Evolutionary conservation across 2,888 invertebrate species (phyloP).

Genomic region (Gryllus longicercus): DNA sequence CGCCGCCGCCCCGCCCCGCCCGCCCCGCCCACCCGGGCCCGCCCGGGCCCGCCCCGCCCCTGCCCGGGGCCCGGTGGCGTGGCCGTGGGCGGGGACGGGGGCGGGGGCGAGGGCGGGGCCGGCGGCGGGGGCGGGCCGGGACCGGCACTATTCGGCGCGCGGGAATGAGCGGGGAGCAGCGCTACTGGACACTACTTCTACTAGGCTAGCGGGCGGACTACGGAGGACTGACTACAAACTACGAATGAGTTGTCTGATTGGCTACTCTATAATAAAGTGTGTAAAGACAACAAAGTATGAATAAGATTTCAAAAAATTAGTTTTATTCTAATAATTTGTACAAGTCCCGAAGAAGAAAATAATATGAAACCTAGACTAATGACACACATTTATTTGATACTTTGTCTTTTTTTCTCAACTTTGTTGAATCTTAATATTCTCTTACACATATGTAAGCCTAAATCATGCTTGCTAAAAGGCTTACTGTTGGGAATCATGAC

Average conservation of each 20-base stretch:
- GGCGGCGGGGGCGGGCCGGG: background rate
- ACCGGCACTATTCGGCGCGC: background rate
- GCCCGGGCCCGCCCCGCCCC: too few species aligned
- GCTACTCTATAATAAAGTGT: slow-evolving; percentile 19
- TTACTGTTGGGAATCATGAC: background rate
- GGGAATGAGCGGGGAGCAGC: slow-evolving; percentile 17
- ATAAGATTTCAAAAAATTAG: slow-evolving; percentile 35
- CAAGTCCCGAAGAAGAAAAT: slow-evolving; percentile 19
- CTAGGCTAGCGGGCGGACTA: slow-evolving; percentile 20
- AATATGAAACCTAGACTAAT: slow-evolving; percentile 20
- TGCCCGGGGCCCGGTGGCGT: too few species aligned
- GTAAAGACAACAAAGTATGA: slow-evolving; percentile 36
- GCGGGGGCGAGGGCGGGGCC: too few species aligned
- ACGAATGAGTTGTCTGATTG: slow-evolving; percentile 23
- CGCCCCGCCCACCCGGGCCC: too few species aligned
- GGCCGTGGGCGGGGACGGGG: too few species aligned
- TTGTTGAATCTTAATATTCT: background rate
- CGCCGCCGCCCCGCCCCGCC: too few species aligned
- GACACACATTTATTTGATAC: background rate
- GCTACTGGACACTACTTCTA: slow-evolving; percentile 26
- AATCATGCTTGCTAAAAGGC: background rate
- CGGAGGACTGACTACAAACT: slow-evolving; percentile 26
- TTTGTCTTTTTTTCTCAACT: background rate
- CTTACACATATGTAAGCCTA: background rate
- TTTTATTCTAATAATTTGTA: slow-evolving; percentile 36